These are phyloP conservation scores for Saxicola maurus DNA, from an alignment of 2,797 vertebrate genomes.

Conservation along the genomic window DNA sequence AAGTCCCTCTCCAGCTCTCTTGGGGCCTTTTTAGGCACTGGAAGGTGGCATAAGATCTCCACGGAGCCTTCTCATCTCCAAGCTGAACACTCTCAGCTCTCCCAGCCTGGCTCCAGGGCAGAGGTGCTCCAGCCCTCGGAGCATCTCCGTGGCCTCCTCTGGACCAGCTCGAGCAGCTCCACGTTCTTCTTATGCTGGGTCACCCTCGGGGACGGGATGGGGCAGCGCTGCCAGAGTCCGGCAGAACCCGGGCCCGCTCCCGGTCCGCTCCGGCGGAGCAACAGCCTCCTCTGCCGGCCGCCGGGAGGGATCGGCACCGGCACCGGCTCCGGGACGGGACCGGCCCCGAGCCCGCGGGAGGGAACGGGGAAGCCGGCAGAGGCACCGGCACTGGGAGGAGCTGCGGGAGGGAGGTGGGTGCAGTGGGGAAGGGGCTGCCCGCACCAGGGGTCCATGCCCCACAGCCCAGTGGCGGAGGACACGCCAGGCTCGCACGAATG, in stretches of 20 bases:
- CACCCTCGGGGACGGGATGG: neutral
- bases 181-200: neutral
- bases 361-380: neutral
- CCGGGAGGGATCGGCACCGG: neutral
- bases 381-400: neutral
- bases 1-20: neutral
- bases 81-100: neutral
- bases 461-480: neutral
- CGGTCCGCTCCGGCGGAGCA: neutral
- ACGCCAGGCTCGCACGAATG: neutral
- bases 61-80: neutral
- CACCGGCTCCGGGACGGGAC: neutral
- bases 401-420: neutral
- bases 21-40: neutral
- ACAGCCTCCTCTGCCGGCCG: constrained; percentile 46
- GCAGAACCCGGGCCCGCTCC: neutral
- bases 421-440: neutral
- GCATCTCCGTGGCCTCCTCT: neutral
- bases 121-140: neutral
- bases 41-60: neutral
- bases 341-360: neutral
- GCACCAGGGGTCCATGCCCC: neutral
- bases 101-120: neutral
- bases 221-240: neutral
- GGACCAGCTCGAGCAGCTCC: neutral